These are phyloP conservation scores for Limnothrissa miodon DNA, from an alignment of 2,113 vertebrate genomes.

Conservation along the genomic window DNA sequence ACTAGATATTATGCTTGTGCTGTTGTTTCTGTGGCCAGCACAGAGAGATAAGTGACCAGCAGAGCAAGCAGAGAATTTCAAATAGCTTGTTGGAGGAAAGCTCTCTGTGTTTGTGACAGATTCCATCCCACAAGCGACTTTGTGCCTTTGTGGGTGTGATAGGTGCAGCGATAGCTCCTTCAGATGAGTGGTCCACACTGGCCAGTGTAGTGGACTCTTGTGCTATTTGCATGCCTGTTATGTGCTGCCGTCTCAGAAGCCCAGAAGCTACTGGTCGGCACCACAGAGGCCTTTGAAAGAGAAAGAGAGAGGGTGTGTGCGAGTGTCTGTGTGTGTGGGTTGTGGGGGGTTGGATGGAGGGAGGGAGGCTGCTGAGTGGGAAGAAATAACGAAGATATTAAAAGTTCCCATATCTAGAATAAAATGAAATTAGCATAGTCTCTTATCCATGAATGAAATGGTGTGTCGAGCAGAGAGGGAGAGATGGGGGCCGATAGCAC, in stretches of 20 bases:
- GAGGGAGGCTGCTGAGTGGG: neutral
- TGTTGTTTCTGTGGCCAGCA: too few relatives aligned
- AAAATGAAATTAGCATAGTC: slow-evolving; percentile 39
- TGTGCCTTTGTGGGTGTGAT: neutral
- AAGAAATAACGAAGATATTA: neutral
- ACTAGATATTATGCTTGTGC: too few relatives aligned
- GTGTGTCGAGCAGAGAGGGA: slow-evolving; percentile 29
- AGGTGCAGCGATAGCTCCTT: neutral
- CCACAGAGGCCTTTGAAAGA: slow-evolving; percentile 16
- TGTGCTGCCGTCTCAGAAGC: neutral
- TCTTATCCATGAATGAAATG: slow-evolving; percentile 31
- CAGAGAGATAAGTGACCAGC: too few relatives aligned
- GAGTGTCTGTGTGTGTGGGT: too few relatives aligned
- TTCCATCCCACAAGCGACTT: neutral
- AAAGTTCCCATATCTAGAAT: slow-evolving; percentile 41
- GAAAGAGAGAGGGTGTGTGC: neutral
- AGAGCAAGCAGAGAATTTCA: too few relatives aligned
- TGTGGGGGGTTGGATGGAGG: too few relatives aligned
- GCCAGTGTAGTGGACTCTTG: neutral
- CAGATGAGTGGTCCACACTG: neutral
- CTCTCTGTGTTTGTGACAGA: neutral
- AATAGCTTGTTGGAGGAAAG: too few relatives aligned
- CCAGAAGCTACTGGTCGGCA: neutral
- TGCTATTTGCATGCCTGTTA: neutral
- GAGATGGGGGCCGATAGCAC: slow-evolving; percentile 25